These are phyloP conservation scores for Burhinus bistriatus DNA, from an alignment of 2,113 vertebrate genomes.

Conservation along the genomic window DNA sequence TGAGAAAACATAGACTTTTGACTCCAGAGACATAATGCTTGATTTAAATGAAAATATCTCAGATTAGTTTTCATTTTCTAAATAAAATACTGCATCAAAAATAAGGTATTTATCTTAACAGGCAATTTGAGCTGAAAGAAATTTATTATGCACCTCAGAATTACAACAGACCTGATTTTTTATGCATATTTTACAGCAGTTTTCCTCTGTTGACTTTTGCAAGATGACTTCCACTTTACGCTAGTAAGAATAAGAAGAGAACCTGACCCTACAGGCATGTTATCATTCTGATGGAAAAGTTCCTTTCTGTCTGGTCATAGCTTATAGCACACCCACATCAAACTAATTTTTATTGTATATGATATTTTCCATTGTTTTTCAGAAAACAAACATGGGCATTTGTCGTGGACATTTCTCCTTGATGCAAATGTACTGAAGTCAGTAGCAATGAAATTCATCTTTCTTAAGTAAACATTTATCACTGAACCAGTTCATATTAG, in stretches of 20 bases:
- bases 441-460: neutral
- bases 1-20: neutral
- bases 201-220: neutral
- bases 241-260: neutral
- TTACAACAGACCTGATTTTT: neutral
- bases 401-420: neutral
- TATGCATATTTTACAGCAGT: neutral
- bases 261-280: too few relatives aligned
- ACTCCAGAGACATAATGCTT: neutral
- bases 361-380: neutral
- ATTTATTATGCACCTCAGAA: neutral
- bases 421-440: neutral
- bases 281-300: neutral
- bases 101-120: neutral
- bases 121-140: neutral
- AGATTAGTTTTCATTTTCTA: neutral
- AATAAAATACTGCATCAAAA: neutral
- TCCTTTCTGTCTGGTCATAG: neutral
- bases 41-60: neutral
- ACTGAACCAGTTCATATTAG: neutral
- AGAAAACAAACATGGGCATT: neutral
- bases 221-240: neutral
- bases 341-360: neutral
- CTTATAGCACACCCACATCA: neutral
- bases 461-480: neutral